Evolutionary conservation across 2,113 vertebrate species (phyloP), one percentile per base, ranked within the genome.

Genomic region (Zosterops borbonicus): DNA sequence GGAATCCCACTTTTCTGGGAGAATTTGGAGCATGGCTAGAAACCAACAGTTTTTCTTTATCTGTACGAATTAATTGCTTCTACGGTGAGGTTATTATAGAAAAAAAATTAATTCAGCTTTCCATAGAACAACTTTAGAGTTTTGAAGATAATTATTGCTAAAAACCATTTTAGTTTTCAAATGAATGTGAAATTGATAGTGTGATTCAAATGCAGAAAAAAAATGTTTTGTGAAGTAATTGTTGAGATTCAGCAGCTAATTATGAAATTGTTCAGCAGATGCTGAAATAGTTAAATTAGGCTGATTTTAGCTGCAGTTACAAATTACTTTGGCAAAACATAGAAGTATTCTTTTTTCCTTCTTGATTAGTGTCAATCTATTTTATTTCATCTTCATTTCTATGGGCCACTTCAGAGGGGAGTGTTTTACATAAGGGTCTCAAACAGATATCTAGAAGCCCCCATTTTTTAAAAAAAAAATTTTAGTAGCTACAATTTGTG

Each of bases 391-490:
- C 6, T 55, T 86, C 10, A n/a, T 69, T 65, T 73, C 50, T 41
- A 47, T 1, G 17, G 37, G 37, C 6, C 16, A 21, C 22, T 52
- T 69, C 75, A 65, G 27, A 74, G 25, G 4, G 58, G 0, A 37
- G 2, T 44, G 12, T n/a, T 67, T 71, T 64, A 77, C 2, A 2
- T 2, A 76, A 14, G 8, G 14, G 0, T 3, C 22, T 77, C 13
- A 41, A 31, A 58, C 8, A 80, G 42, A 46, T 16, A 39, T 42
- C 31, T 60, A 62, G 42, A 86, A 44, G 11, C 1, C 6, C 6
- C 14, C 4, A 39, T 3, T 22, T 63, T 62, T 65, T 37, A 10
- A 37, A 39, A 39, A 39, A 39, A 39, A 39, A 39, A 39, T 10
- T 28, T 37, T 21, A 1, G 2, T 15, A 71, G 8, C 11, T 91